A percentile compares a stretch with the other conserved stretches of the same genome.
Conservation (phyloP, 2,113 vertebrate genomes). For the Conger conger region DNA sequence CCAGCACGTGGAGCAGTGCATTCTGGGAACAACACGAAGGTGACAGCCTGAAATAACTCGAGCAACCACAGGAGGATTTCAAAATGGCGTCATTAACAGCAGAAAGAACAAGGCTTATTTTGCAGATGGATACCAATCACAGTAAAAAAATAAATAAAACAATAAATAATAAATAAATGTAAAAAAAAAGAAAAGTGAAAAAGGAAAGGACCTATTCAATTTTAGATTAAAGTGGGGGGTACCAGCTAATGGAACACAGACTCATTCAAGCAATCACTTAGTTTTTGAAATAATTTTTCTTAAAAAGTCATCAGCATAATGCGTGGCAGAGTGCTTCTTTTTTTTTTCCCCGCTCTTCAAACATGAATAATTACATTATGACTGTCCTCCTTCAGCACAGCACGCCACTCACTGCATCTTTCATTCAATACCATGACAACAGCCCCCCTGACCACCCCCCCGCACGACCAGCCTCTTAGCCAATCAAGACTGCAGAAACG, state of each 20-base stretch:
- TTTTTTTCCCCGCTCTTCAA: neutral
- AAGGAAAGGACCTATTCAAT: neutral
- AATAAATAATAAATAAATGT: no score
- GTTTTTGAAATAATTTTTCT: neutral
- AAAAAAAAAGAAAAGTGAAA: no score
- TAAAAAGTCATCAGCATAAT: neutral
- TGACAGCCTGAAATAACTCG: neutral
- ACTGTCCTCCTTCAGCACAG: neutral
- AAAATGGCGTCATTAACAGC: neutral
- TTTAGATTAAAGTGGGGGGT: neutral
- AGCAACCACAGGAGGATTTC: neutral
- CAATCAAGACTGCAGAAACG: neutral
- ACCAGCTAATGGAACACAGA: neutral
- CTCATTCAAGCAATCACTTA: neutral
- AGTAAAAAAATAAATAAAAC: no score
- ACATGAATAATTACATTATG: neutral
- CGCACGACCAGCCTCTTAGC: neutral
- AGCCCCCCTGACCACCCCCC: neutral
- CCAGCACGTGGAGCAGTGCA: neutral
- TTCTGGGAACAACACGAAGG: neutral
- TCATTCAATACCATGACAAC: slow-evolving; percentile 2
- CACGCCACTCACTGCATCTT: neutral
- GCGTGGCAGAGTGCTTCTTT: neutral
- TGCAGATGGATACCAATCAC: neutral
- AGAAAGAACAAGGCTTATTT: neutral